Evolutionary conservation across 1,140 invertebrate genomes (phyloP), one percentile per base, ranked within the genome.

Genomic region (Schlechtendalia chinensis): DNA sequence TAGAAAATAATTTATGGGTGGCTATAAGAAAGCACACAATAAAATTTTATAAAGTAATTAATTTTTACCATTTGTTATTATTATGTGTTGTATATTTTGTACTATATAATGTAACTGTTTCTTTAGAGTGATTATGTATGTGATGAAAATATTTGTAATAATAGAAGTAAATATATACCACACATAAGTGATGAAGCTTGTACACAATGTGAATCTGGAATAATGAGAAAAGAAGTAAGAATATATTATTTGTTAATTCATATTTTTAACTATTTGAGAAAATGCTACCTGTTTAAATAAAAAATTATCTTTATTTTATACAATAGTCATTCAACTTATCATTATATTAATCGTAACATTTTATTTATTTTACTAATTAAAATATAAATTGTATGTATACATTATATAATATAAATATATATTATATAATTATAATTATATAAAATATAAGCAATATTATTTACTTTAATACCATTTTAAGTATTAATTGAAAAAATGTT

Each of bases 61-160:
- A 24, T 45, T 59, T n/a, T 24, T 75, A 1, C 50, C n/a, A n/a
- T n/a, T n/a, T n/a, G n/a, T n/a, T n/a, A 12, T 32, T 1, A 1
- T 29, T 74, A 29, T 56, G 17, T 59, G 0, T 61, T 59, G 5
- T 54, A 22, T 61, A 61, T 59, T 32, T 14, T 58, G 24, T 59
- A 14, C 17, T 50, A 4, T 63, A 53, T 29, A 27, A 50, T 16
- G 47, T 45, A 19, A 50, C 29, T 59, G 4, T 24, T 22, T 75
- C 22, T 63, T 79, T 61, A 79, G 75, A 79, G 75, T 63, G 24
- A 79, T 6, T 79, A 79, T 63, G 45, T 79, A 32, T 79, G 75
- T 63, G 58, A 63, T 0, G 75, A 79, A 5, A 63, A 19, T 50
- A 59, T 29, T 27, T 79, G 75, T 29, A 58, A 79, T 24, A 22